Evolutionary conservation across 2,113 vertebrate species (phyloP).

Genomic region (Onychostruthus taczanowskii): DNA sequence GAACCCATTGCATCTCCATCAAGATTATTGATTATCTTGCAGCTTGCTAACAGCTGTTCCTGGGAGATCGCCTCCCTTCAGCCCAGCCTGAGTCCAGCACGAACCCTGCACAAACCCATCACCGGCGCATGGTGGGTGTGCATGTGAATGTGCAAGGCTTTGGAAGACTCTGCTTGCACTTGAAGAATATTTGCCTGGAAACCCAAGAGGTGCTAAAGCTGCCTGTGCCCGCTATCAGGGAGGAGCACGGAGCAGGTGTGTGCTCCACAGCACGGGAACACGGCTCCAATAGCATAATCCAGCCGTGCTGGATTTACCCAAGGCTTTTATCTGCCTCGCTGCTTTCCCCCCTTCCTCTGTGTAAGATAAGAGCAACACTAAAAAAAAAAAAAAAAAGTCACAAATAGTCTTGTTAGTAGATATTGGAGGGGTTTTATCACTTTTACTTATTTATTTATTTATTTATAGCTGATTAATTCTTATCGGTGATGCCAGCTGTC

Average conservation of each 20-base stretch:
- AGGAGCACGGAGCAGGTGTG: conserved; percentile 2
- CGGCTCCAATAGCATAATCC: background rate
- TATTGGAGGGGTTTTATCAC: background rate
- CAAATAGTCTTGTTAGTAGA: background rate
- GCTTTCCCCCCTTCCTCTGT: background rate
- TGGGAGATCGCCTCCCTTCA: background rate
- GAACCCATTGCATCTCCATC: background rate
- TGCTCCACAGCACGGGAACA: background rate
- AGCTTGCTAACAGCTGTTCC: background rate
- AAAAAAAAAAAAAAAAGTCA: background rate
- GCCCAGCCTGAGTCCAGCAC: background rate
- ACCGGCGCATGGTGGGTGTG: background rate
- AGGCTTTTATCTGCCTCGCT: conserved; percentile 19
- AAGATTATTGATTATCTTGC: background rate
- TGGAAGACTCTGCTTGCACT: background rate
- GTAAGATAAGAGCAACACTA: conserved; percentile 9
- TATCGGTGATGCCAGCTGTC: conserved; percentile 24
- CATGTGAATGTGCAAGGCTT: background rate
- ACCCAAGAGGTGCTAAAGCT: background rate
- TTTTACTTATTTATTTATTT: conserved; percentile 22
- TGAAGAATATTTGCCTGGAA: conserved; percentile 13
- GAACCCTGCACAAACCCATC: background rate
- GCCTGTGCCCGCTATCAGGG: conserved; percentile 9
- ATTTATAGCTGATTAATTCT: conserved; percentile 20
- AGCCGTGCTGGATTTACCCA: conserved; percentile 32